Evolutionary conservation across 2,113 vertebrate genomes (phyloP), one percentile per base, ranked within the genome.

Genomic region (Coracopsis vasa): DNA sequence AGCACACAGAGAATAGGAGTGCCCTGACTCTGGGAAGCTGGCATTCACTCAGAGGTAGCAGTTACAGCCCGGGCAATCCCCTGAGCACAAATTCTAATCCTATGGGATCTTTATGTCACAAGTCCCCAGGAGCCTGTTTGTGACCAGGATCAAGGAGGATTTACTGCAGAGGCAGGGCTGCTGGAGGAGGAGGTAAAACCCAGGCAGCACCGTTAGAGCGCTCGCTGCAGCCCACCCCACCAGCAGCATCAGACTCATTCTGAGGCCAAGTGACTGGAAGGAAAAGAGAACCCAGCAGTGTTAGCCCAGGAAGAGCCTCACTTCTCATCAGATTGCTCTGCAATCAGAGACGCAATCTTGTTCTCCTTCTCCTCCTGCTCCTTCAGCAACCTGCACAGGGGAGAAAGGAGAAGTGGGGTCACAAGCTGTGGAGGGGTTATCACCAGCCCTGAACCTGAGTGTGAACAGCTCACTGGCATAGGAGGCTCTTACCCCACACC

Each of bases 281-380:
- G 62, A 60, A 25, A 14, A 42, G 44, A 11, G 33, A 1, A 4
- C 0, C 3, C 10, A 17, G 4, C 53, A 80, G 58, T 47, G n/a
- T 2, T 15, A 7, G 50, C 6, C 16, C 25, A 5, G 29, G 2
- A 37, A 48, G 42, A 35, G 78, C 80, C 97, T 94, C 96, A 98
- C 97, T 98, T 98, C 48, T 99, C 98, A 77, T 98, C 97, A 0
- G 95, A 95, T 90, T 98, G 98, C 86, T 98, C 98, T 7, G 98
- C 96, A 1, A 97, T 97, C 75, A 98, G 93, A 42, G 90, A 96
- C 16, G 94, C 96, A 12, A 98, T 97, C 95, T 97, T 97, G 85
- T 95, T 97, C 7, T 98, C 97, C 48, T 98, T 96, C 71, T 97
- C 97, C 70, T 98, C 97, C 91, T 98, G 96, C 71, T 98, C 98